Evolutionary conservation across 2,797 vertebrate genomes (phyloP), one percentile per base, ranked within the genome.

Genomic region (Artibeus lituratus): DNA sequence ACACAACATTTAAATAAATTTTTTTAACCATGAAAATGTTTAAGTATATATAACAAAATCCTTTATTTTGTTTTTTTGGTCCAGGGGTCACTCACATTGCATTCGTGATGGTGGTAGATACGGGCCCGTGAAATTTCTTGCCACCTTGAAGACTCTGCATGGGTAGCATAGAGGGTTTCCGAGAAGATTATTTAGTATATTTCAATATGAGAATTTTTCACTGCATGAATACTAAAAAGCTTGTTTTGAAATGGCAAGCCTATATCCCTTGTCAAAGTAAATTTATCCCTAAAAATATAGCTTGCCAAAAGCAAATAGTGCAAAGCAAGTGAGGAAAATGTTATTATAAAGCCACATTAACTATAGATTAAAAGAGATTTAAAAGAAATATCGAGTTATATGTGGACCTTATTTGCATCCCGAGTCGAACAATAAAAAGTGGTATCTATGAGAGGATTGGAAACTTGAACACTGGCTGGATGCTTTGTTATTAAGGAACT

Each of bases 301-400:
- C 37, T 82, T 95, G 59, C 35, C 14, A 85, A 92, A 87, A 95
- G 32, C 83, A 87, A 83, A 32, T 44, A 85, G 7, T 37, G 39
- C 44, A 72, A 82, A 93, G 19, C 65, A 29, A 83, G 47, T 93
- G 39, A 74, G 87, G 44, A 89, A 95, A 89, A 85, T 90, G 19
- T 85, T 89, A 77, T 49, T 73, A 39, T 72, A 90, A 93, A 95
- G 29, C 53, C 39, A 85, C 21, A 57, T 62, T 88, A 80, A 77
- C 72, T 82, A 9, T 73, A 95, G 47, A 82, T 96, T 91, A 89
- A 81, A 90, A 91, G 53, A 81, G 35, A 96, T 65, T 80, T 86
- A 44, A 86, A 93, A 93, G 42, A 12, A 15, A 78, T 82, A 15
- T 70, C 42, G 87, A 39, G 1, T 15, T 87, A 74, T 57, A 37